Percentiles rank a stretch among this genome's conserved stretches.
These are phyloP conservation scores for Microtus montanus DNA, from an alignment of 2,113 vertebrate genomes.

Conservation along the genomic window DNA sequence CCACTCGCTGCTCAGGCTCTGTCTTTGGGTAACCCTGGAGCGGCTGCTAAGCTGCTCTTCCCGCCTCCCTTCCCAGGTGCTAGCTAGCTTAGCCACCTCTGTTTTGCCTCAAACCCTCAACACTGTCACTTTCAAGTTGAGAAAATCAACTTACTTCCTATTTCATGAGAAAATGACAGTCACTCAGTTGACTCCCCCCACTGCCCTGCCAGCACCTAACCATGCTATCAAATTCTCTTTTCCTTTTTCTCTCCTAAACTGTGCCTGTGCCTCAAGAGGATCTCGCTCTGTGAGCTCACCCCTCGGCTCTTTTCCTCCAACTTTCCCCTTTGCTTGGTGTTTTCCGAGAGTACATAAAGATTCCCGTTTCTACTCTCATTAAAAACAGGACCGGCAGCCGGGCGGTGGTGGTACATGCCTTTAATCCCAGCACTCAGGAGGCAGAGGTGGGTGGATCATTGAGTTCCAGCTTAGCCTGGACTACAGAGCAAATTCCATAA, in stretches of 20 bases:
- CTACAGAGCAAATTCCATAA: neutral
- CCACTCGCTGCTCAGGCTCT: neutral
- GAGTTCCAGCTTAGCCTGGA: neutral
- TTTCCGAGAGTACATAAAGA: conserved; percentile 39
- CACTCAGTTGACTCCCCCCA: neutral
- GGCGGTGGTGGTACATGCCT: neutral
- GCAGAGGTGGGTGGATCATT: neutral
- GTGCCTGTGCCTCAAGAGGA: conserved; percentile 26
- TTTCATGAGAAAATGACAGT: neutral
- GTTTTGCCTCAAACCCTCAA: neutral
- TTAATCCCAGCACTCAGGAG: neutral
- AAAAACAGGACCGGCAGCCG: neutral
- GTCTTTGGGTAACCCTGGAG: neutral
- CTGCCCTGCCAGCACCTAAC: neutral
- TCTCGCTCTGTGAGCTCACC: neutral
- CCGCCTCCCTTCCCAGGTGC: neutral
- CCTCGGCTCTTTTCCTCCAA: neutral
- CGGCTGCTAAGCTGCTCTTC: neutral
- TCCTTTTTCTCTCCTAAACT: neutral
- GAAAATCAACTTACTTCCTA: conserved; percentile 13
- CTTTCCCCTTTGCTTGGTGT: neutral
- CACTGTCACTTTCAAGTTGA: neutral
- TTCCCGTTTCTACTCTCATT: neutral
- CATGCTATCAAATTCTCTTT: neutral
- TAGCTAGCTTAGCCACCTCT: neutral